A percentile compares a stretch with the other conserved stretches of the same genome.
These are phyloP conservation scores for Heloderma charlesbogerti DNA, from an alignment of 2,113 vertebrate genomes.

Conservation along the genomic window DNA sequence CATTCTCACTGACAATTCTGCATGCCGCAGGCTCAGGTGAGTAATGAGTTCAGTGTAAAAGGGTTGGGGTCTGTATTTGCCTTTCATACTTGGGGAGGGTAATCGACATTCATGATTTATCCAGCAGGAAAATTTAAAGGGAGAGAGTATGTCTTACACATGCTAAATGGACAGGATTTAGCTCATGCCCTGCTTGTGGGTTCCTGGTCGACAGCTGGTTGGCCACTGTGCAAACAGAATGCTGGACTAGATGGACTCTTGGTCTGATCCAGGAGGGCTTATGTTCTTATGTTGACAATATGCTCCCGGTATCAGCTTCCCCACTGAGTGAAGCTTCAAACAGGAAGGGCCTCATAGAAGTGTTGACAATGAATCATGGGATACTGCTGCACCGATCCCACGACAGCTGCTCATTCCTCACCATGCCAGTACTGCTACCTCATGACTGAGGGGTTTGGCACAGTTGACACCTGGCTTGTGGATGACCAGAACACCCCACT, in stretches of 20 bases:
- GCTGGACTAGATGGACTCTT: too few relatives aligned
- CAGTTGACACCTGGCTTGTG: not conserved
- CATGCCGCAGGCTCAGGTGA: not conserved
- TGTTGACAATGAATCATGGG: too few relatives aligned
- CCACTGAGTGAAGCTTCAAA: not conserved
- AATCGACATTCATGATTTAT: not conserved
- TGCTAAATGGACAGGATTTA: not conserved
- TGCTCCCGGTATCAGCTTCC: too few relatives aligned
- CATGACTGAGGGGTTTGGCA: not conserved
- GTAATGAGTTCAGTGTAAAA: not conserved
- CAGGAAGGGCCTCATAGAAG: not conserved
- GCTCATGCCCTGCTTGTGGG: too few relatives aligned
- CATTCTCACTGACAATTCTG: not conserved
- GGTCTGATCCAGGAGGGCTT: too few relatives aligned
- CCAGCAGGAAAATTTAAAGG: not conserved
- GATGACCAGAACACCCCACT: not conserved
- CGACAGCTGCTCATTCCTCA: not conserved
- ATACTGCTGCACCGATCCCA: not conserved
- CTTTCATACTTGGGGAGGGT: not conserved
- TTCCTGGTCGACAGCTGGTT: too few relatives aligned
- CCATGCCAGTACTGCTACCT: too few relatives aligned
- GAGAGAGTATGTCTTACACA: not conserved
- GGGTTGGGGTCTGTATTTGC: not conserved
- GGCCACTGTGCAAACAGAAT: too few relatives aligned
- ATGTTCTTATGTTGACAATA: too few relatives aligned